These are phyloP conservation scores for Xestia rhomboidea DNA, from an alignment of 2,888 invertebrate species.

Conservation along the genomic window DNA sequence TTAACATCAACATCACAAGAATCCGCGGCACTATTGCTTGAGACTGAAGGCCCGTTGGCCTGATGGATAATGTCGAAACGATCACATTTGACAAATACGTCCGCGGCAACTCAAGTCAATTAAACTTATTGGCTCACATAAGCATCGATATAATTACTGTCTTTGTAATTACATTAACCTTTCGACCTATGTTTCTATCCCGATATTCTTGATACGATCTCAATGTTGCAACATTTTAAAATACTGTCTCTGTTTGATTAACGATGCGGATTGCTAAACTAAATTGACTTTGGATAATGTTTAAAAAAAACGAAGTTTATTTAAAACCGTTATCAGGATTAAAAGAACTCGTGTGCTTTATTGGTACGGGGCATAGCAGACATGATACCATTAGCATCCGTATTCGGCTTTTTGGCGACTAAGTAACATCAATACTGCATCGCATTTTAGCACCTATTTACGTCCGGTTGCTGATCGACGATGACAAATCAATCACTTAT, in stretches of 20 bases:
- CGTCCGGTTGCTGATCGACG: not conserved
- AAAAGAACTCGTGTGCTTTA: not conserved
- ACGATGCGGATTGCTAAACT: slow-evolving; percentile 53
- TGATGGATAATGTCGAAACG: slow-evolving; percentile 72
- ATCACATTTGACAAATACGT: slow-evolving; percentile 72
- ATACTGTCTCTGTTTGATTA: slow-evolving; percentile 49
- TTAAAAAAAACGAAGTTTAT: slow-evolving; percentile 9
- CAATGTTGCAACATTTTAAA: slow-evolving; percentile 41
- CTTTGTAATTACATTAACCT: slow-evolving; percentile 65
- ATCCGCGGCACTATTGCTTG: slow-evolving; percentile 57
- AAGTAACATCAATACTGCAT: not conserved
- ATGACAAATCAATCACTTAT: not conserved
- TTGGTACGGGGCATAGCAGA: not conserved
- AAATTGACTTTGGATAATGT: slow-evolving; percentile 42
- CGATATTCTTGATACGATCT: slow-evolving; percentile 43
- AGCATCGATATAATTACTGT: slow-evolving; percentile 59
- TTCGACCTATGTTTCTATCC: slow-evolving; percentile 38
- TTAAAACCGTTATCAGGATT: slow-evolving; percentile 4
- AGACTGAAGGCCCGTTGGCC: slow-evolving; percentile 62
- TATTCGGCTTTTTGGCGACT: not conserved
- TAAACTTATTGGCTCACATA: slow-evolving; percentile 55
- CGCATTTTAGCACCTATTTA: not conserved
- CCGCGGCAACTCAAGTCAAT: slow-evolving; percentile 61
- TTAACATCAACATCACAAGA: slow-evolving; percentile 66
- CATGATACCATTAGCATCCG: not conserved